Evolutionary conservation across 2,888 invertebrate species (phyloP).

Genomic region (Sarcophaga rosellei): DNA sequence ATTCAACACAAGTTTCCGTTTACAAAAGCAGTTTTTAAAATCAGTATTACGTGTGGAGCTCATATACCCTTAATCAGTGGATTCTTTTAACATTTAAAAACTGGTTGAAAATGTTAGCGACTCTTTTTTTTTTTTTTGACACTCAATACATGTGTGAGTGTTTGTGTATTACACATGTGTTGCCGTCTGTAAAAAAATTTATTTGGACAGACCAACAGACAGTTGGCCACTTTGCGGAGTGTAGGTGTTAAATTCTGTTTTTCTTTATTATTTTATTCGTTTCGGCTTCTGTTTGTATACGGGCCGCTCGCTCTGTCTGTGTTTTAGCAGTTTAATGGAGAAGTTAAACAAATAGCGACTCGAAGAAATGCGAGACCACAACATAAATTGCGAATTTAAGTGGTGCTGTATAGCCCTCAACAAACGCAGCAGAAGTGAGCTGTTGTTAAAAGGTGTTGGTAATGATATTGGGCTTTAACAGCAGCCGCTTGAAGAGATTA

Average conservation of each 20-base stretch:
- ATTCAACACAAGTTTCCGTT: too few species aligned
- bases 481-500: not conserved
- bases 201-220: not conserved
- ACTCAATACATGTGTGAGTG: not conserved
- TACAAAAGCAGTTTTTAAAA: too few species aligned
- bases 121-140: slow-evolving; percentile 32
- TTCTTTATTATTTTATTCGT: slow-evolving; percentile 56
- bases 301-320: not conserved
- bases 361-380: slow-evolving; percentile 25
- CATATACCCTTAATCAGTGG: too few species aligned
- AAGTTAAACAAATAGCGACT: slow-evolving; percentile 36
- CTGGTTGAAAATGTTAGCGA: not conserved
- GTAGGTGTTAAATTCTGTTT: slow-evolving; percentile 53
- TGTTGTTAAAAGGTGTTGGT: not conserved
- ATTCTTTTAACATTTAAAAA: not conserved
- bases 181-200: not conserved
- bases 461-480: not conserved
- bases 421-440: not conserved
- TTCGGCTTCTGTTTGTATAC: slow-evolving; percentile 57
- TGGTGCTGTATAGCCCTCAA: slow-evolving; percentile 6
- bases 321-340: slow-evolving; percentile 25
- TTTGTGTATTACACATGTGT: not conserved
- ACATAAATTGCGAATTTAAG: slow-evolving; percentile 36
- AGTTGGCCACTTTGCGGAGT: not conserved
- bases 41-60: too few species aligned